Conservation (phyloP, 2,113 vertebrate genomes). For the Heloderma charlesbogerti region DNA sequence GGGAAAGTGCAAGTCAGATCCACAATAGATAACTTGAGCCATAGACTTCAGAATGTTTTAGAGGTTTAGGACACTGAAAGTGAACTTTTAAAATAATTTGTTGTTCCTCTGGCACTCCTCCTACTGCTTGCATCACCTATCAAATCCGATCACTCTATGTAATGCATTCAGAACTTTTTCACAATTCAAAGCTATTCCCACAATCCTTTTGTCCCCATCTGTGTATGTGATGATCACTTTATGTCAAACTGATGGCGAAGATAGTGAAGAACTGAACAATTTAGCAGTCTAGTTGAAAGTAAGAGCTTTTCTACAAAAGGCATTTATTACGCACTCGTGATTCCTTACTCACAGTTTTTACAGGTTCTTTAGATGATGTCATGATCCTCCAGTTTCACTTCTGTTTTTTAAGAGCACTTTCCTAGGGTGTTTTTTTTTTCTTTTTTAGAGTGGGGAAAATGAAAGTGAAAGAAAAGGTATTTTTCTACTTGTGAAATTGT, state of each 20-base stretch:
- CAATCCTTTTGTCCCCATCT: background rate
- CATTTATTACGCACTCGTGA: no score
- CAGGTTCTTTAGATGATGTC: no score
- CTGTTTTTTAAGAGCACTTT: no score
- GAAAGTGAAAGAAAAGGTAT: no score
- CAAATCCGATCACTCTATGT: background rate
- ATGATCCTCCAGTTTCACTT: no score
- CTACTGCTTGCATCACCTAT: background rate
- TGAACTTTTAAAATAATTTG: background rate
- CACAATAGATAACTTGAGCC: background rate
- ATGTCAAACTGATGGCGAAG: conserved; percentile 47
- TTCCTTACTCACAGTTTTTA: no score
- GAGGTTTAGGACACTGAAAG: background rate
- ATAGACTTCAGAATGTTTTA: background rate
- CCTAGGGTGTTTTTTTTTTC: no score
- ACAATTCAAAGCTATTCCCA: background rate
- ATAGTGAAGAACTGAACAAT: conserved; percentile 57
- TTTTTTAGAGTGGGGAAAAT: no score
- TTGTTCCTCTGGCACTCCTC: background rate
- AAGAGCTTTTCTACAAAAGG: background rate
- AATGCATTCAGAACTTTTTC: background rate
- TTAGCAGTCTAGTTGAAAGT: conserved; percentile 68
- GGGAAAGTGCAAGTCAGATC: background rate
- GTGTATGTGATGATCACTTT: background rate
- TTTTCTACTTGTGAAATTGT: no score